phyloP scores from a whole-genome alignment of 2,797 vertebrate species.

The Protonibea diacanthus region DNA sequence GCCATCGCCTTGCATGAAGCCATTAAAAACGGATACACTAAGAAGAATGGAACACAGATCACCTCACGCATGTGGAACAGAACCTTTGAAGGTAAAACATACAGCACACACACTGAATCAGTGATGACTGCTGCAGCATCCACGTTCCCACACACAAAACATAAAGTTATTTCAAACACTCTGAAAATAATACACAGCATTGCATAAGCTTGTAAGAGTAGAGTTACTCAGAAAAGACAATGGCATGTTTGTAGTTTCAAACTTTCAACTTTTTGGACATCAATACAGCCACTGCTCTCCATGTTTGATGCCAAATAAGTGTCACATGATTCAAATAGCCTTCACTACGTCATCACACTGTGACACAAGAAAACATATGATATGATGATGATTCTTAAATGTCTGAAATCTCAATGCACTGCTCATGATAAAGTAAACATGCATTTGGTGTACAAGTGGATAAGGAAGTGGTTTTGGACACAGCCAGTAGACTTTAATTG shows the following conservation, averaged over 20 bases:
- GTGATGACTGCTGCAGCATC: too few species aligned
- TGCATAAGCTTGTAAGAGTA: neutral
- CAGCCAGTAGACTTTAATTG: too few species aligned
- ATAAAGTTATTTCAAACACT: neutral
- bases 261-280: neutral
- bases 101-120: neutral
- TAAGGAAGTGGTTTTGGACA: too few species aligned
- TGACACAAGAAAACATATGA: too few species aligned
- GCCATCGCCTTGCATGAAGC: constrained; percentile 92
- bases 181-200: neutral
- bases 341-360: too few species aligned
- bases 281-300: too few species aligned
- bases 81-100: constrained; percentile 93
- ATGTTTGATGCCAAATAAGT: too few species aligned
- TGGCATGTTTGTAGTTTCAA: neutral
- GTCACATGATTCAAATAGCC: too few species aligned
- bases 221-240: neutral
- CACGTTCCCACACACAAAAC: neutral
- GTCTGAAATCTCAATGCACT: too few species aligned
- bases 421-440: too few species aligned
- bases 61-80: constrained; percentile 94
- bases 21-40: constrained; percentile 91
- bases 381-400: too few species aligned
- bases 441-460: too few species aligned
- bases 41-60: constrained; percentile 93